phyloP scores from a whole-genome alignment of 2,888 invertebrate genomes.

The Stratiomys singularior region DNA sequence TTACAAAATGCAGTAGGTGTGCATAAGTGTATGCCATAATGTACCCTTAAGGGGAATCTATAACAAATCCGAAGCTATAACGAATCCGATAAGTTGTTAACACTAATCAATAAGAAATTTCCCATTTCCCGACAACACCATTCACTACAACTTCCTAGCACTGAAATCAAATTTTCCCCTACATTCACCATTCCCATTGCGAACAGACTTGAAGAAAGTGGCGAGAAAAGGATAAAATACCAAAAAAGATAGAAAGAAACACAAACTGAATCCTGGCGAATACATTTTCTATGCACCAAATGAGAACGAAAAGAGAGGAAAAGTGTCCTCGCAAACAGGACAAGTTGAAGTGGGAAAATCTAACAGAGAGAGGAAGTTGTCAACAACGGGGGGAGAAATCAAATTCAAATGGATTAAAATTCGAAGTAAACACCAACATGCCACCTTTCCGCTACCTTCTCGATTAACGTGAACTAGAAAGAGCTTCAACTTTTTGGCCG shows the following conservation, averaged over 20 bases:
- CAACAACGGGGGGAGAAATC: background rate
- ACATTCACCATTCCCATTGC: background rate
- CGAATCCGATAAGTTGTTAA: too few species aligned
- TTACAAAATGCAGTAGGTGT: too few species aligned
- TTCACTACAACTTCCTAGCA: background rate
- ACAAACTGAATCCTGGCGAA: background rate
- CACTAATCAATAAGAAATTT: too few species aligned
- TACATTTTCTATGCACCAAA: conserved; percentile 27
- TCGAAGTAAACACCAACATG: background rate
- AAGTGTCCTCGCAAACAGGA: background rate
- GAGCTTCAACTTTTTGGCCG: background rate
- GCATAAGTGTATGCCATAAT: too few species aligned
- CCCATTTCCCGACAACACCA: too few species aligned
- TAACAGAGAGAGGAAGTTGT: background rate
- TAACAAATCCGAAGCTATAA: too few species aligned
- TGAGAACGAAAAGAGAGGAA: conserved; percentile 19
- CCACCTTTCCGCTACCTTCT: background rate
- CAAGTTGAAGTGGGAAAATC: background rate
- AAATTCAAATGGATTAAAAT: conserved; percentile 20
- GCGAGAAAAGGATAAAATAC: conserved; percentile 29
- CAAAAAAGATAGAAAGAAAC: background rate
- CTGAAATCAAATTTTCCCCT: background rate
- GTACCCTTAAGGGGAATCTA: too few species aligned
- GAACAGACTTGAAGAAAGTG: conserved; percentile 20
- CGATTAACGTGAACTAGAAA: background rate